These are phyloP conservation scores for Prolemur simus DNA, from an alignment of 2,113 vertebrate genomes.

Conservation along the genomic window DNA sequence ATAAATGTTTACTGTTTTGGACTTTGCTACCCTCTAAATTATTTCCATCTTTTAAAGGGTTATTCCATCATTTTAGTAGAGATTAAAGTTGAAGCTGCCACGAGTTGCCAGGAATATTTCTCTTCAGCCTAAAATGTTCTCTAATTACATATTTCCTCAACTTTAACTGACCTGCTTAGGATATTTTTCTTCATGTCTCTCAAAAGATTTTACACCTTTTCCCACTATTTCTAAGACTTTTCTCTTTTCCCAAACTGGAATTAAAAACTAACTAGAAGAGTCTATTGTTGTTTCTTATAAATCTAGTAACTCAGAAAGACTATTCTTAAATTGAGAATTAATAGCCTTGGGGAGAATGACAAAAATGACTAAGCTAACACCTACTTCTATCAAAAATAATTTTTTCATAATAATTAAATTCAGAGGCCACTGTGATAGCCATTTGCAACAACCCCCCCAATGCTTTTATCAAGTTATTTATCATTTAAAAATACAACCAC, in stretches of 20 bases:
- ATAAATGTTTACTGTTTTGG: conserved; percentile 70
- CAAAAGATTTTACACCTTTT: conserved; percentile 39
- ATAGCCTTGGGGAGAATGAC: neutral
- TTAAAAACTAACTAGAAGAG: conserved; percentile 46
- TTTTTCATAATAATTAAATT: neutral
- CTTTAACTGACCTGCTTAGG: conserved; percentile 33
- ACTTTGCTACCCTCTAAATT: conserved; percentile 40
- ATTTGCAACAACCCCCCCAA: conserved; percentile 4
- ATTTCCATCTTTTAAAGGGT: conserved; percentile 48
- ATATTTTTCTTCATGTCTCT: conserved; percentile 49
- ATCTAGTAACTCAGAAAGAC: conserved; percentile 26
- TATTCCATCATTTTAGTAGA: conserved; percentile 57
- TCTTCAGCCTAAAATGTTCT: conserved; percentile 37
- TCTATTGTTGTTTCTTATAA: neutral
- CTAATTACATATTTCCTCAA: conserved; percentile 56
- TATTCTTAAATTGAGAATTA: neutral
- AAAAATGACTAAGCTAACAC: neutral
- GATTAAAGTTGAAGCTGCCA: conserved; percentile 49
- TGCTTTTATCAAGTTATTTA: conserved; percentile 42
- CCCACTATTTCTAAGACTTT: conserved; percentile 10
- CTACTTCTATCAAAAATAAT: neutral
- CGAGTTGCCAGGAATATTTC: conserved; percentile 48
- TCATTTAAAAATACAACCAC: neutral
- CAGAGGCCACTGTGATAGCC: neutral
- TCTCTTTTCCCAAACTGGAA: conserved; percentile 33